These are phyloP conservation scores for Pangasianodon hypophthalmus DNA, from an alignment of 2,113 vertebrate genomes.

Conservation along the genomic window DNA sequence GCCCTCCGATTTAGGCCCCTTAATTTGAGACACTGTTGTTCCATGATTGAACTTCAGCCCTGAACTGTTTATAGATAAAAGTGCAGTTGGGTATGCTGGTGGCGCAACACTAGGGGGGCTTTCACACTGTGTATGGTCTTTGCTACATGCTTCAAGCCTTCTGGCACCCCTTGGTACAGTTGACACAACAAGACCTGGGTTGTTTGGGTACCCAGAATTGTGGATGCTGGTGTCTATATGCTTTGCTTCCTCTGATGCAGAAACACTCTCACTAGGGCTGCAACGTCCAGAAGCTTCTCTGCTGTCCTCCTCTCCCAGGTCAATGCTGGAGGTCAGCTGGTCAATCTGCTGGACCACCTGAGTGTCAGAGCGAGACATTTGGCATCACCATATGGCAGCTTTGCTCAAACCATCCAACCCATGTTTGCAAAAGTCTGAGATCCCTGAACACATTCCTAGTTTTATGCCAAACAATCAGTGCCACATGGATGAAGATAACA, in stretches of 20 bases:
- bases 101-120: constrained; percentile 41
- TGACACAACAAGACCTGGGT: constrained; percentile 53
- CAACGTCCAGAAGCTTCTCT: constrained; percentile 61
- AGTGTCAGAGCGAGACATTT: constrained; percentile 46
- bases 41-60: constrained; percentile 33
- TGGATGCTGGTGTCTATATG: neutral
- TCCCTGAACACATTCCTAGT: neutral
- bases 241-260: constrained; percentile 10
- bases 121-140: constrained; percentile 54
- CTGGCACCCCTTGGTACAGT: constrained; percentile 52
- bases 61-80: constrained; percentile 51
- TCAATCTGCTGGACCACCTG: constrained; percentile 81
- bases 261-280: constrained; percentile 58
- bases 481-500: constrained; percentile 21
- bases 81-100: constrained; percentile 55
- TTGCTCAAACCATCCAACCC: neutral
- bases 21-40: constrained; percentile 41
- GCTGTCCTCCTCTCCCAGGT: constrained; percentile 67
- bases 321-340: constrained; percentile 73
- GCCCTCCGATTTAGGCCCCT: constrained; percentile 39
- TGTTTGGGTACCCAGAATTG: neutral
- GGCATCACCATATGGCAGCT: constrained; percentile 9
- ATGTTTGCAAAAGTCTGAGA: neutral
- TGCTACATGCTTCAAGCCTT: constrained; percentile 48
- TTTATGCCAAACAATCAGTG: constrained; percentile 38